Evolutionary conservation across 1,140 invertebrate genomes (phyloP), one percentile per base, ranked within the genome.

Genomic region (Prorops nasuta): DNA sequence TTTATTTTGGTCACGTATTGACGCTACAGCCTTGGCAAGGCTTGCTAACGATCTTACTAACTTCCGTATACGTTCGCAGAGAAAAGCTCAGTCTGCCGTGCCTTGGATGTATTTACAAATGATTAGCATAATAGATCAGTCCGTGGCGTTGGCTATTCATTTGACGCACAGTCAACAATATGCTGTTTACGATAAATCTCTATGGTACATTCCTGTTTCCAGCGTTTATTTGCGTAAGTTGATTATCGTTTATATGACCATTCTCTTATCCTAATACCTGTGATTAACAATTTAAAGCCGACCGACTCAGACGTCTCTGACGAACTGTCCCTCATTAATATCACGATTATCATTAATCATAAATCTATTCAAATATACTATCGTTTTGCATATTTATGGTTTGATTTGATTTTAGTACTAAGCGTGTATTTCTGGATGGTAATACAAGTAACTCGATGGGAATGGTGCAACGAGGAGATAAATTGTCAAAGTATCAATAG

Each of bases 71-170:
- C 49, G 28, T 61, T 65, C 61, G 19, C 58, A 77, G 75, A 74
- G 63, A 56, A 69, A 66, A 48, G 53, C 67, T 15, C 55, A 51
- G 16, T 71, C 63, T 40, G 60, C 64, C 43, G 32, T 72, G 35
- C 72, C 72, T 35, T 78, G 74, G 74, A 67, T 78, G 42, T 74
- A 72, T 51, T 48, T 76, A 41, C 67, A 75, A 58, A 64, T 73
- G 51, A 63, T 72, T 37, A 66, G 49, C 47, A 72, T 77, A 46
- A 58, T 70, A 21, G 73, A 78, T 64, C 76, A 76, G 53, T 54
- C 54, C 8, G 48, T 61, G 7, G 60, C 72, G 28, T 44, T 76
- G 39, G 51, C 50, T 32, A 40, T 69, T 57, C 63, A 67, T 51
- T 55, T 76, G 51, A 59, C 58, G 16, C 44, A 66, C 17, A 32